Evolutionary conservation across 2,797 vertebrate species (phyloP), one percentile per base, ranked within the genome.

Genomic region (Selene dorsalis): DNA sequence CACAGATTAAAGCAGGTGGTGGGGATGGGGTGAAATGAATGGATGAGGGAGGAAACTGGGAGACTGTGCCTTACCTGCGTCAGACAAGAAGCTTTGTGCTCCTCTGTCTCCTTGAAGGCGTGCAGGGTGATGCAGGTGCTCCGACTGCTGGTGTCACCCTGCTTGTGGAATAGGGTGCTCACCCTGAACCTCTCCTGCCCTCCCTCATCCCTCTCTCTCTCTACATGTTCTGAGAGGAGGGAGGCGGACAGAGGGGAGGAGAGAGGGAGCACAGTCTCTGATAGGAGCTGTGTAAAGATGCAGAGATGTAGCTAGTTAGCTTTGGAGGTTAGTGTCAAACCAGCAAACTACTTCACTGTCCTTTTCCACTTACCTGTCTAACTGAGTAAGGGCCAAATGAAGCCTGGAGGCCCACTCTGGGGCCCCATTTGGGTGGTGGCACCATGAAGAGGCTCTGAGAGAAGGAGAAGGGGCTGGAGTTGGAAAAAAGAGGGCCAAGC

Each of bases 61-160:
- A 32, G 14, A 24, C 17, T 55, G 56, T 3, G 18, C 38, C 52
- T 83, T 84, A 94, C 94, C 93, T 94, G 87, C 43, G 89, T 88
- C 50, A 93, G 64, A 56, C 94, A 95, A n/a, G 90, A 92, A 12
- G 89, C 92, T 69, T 85, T 93, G 60, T 91, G 91, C 56, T 94
- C 93, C 75, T 93, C 85, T 0, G 94, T 95, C 71, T 94, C 92
- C 79, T 86, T 94, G 64, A 95, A 95, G 39, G 93, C 94, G 16
- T 95, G 92, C 35, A 95, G 87, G 20, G 88, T 93, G 65, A 94
- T 69, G 64, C 94, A 95, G 69, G 86, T 85, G 48, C 84, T 75
- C 17, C 24, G 69, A 28, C 30, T 18, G 64, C 78, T 85, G 30
- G 66, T 26, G 22, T 80, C 84, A 0, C 88, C 91, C 28, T 66